Evolutionary conservation across 2,113 vertebrate genomes (phyloP), one percentile per base, ranked within the genome.

Genomic region (Zosterops lateralis): DNA sequence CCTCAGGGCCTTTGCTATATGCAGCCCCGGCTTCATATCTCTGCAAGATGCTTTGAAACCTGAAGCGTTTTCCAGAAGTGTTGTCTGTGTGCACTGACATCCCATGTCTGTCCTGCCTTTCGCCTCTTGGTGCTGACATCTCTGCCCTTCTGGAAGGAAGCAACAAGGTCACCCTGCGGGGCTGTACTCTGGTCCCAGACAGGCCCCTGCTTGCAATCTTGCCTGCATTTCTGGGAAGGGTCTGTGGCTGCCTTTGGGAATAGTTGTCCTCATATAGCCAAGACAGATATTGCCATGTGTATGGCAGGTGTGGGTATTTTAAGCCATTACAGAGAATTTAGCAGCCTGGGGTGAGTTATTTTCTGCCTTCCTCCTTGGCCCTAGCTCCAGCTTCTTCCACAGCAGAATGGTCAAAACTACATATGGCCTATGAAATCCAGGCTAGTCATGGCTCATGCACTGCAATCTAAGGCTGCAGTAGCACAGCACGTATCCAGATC

Each of bases 361-460:
- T 20, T 50, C n/a, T 83, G 47, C 62, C 5, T 36, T 58, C 36
- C 32, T 54, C 13, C n/a, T 44, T 68, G 25, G 31, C 77, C 7
- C 29, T 53, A 61, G 10, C 38, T 86, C 31, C n/a, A 31, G 20
- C n/a, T 66, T 6, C 42, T 73, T 80, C 51, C 31, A 42, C 9
- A 21, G 38, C 34, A 42, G 36, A 24, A 26, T 1, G 21, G n/a
- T 45, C 15, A 32, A 61, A 90, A 45, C 31, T 53, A 3, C 67
- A 48, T 22, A 9, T 6, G 12, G 2, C 7, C 0, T n/a, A 6
- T 8, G 12, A 68, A 83, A 38, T 72, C 21, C 14, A 31, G 31
- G 10, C 21, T 64, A 28, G 17, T 18, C 0, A 0, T 14, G 42
- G 50, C 24, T 70, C 7, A 0, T 6, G 25, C 22, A 4, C 24